Evolutionary conservation across 2,113 vertebrate species (phyloP), one percentile per base, ranked within the genome.

Genomic region (Grammomys surdaster): DNA sequence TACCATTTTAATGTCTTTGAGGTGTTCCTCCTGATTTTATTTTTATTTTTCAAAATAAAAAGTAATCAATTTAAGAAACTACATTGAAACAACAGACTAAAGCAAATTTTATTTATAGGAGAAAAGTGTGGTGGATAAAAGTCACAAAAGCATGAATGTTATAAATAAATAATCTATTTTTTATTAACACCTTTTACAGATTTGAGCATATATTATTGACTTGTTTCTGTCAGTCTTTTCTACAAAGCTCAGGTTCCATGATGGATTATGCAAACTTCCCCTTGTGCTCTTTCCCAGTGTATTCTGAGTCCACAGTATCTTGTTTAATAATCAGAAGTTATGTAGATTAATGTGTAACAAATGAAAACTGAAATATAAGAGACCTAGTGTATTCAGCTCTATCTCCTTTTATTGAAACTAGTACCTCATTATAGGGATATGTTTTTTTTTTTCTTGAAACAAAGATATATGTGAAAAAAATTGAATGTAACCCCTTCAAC

Each of bases 11-110:
- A n/a, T 28, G 3, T 48, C 12, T 88, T 90, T 93, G 17, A 95
- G 90, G 0, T 84, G 3, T 65, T 78, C 0, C 5, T 78, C 43
- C 43, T 60, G 0, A 63, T 43, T 65, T 82, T 36, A 26, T 16
- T 84, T 82, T 82, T 82, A 40, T 3, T 91, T 91, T 93, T 43
- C 9, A 46, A 82, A 76, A 87, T 91, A 51, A 87, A 86, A 24
- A 75, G 56, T n/a, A 58, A 65, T 51, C 31, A 0, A 70, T 0
- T 63, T 75, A 33, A 89, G 93, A 96, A 78, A 36, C 70, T 94
- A 1, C 19, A 20, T 82, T 28, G 78, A 36, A 93, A 58, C 69
- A 91, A 20, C 16, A 90, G 56, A 40, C 2, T 58, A 76, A 58
- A 76, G 8, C 20, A 28, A 54, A 78, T 60, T 51, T 82, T 48